These are phyloP conservation scores for Umimayanthus kanabou DNA, from an alignment of 92 coral and sea anemone genomes.

Conservation along the genomic window DNA sequence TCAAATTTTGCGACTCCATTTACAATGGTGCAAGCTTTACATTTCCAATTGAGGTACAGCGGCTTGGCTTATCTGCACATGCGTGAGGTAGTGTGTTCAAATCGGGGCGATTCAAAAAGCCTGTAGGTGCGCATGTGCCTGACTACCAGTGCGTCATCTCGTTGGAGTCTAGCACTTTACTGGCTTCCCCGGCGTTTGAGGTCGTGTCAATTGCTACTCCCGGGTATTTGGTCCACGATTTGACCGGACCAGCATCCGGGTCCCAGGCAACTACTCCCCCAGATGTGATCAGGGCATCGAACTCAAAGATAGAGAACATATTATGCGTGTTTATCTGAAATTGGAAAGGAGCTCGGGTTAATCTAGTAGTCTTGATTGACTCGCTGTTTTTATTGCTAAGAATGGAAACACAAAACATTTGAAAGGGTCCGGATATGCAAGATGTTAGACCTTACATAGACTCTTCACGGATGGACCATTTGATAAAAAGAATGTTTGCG, in stretches of 20 bases:
- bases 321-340: too few species aligned
- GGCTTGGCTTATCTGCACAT: conserved; percentile 25
- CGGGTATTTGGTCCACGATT: conserved; percentile 19
- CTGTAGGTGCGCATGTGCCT: conserved; percentile 17
- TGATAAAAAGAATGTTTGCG: too few species aligned
- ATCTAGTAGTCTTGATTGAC: too few species aligned
- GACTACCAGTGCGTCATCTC: conserved; percentile 23
- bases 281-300: neutral
- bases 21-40: neutral
- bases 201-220: neutral
- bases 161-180: conserved; percentile 4
- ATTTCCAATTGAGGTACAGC: conserved; percentile 9
- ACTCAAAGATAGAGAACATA: neutral
- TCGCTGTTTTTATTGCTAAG: too few species aligned
- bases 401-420: too few species aligned
- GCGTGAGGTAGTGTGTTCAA: neutral
- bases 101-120: neutral
- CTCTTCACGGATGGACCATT: too few species aligned
- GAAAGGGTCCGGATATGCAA: too few species aligned
- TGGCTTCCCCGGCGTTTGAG: neutral
- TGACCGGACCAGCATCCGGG: conserved; percentile 16
- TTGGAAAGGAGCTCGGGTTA: too few species aligned
- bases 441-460: too few species aligned
- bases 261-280: neutral
- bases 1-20: conserved; percentile 7